Conservation (phyloP, 2,797 vertebrate species). For the Artibeus lituratus region DNA sequence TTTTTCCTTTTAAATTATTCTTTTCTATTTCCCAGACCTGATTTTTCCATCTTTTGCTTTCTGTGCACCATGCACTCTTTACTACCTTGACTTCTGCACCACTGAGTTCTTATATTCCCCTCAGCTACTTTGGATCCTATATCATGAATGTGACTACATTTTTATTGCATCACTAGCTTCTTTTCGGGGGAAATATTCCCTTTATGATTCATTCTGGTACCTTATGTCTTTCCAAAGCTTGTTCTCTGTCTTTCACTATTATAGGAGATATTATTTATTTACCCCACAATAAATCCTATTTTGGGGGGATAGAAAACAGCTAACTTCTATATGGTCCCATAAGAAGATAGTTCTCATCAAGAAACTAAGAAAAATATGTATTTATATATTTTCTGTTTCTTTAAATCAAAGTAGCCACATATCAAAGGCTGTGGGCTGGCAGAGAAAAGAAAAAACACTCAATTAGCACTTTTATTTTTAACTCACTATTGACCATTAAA, state of each 20-base stretch:
- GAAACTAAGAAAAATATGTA: constrained; percentile 32
- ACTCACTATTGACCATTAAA: neutral
- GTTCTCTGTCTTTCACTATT: neutral
- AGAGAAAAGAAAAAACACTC: neutral
- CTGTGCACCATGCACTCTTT: neutral
- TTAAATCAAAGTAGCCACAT: constrained; percentile 35
- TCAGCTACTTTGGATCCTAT: neutral
- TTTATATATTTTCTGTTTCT: constrained; percentile 31
- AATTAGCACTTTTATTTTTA: constrained; percentile 50
- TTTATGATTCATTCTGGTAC: neutral
- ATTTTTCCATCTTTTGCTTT: neutral
- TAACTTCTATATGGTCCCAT: neutral
- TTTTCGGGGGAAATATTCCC: neutral
- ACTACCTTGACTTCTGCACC: neutral
- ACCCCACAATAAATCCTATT: neutral
- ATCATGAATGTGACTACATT: neutral
- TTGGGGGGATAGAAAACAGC: neutral
- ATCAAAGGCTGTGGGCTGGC: neutral
- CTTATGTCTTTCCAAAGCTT: neutral
- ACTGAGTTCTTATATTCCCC: neutral
- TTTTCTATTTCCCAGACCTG: neutral
- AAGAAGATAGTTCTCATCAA: neutral
- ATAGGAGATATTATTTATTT: neutral
- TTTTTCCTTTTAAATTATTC: neutral
- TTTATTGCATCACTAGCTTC: neutral